phyloP scores from a whole-genome alignment of 1,140 invertebrate species.

The Drosophila funebris region DNA sequence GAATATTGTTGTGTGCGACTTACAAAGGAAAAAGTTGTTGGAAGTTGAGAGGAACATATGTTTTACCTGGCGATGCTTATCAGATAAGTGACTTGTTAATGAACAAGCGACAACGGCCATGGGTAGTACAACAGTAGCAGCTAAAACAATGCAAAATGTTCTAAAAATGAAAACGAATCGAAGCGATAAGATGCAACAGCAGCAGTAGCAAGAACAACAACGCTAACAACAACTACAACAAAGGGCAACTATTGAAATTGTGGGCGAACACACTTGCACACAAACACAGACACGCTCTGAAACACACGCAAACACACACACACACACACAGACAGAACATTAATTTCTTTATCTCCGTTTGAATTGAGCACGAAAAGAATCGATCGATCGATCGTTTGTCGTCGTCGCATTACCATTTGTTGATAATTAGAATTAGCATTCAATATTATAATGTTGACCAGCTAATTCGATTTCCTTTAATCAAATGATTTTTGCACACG shows the following conservation, averaged over 20 bases:
- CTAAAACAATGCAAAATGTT: conserved; percentile 17
- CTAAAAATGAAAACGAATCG: conserved; percentile 13
- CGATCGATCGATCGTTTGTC: conserved; percentile 12
- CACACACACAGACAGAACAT: neutral
- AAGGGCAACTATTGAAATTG: conserved; percentile 17
- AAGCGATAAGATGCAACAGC: conserved; percentile 6
- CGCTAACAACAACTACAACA: neutral
- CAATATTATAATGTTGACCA: neutral
- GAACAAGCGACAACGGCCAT: neutral
- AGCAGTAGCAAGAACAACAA: neutral
- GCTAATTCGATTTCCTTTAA: neutral
- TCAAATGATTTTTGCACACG: conserved; percentile 31
- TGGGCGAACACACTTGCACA: conserved; percentile 6
- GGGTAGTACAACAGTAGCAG: conserved; percentile 5
- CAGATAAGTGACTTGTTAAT: conserved; percentile 39
- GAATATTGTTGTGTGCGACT: conserved; percentile 9
- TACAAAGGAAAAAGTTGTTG: conserved; percentile 33
- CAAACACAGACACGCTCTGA: neutral
- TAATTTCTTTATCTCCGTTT: neutral
- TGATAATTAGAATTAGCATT: conserved; percentile 29
- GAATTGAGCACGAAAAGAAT: neutral
- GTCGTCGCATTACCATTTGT: conserved; percentile 10
- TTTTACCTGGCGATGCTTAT: conserved; percentile 44
- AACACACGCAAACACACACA: neutral
- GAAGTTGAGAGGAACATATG: conserved; percentile 41